Evolutionary conservation across 2,113 vertebrate genomes (phyloP), one percentile per base, ranked within the genome.

Genomic region (Indri indri): DNA sequence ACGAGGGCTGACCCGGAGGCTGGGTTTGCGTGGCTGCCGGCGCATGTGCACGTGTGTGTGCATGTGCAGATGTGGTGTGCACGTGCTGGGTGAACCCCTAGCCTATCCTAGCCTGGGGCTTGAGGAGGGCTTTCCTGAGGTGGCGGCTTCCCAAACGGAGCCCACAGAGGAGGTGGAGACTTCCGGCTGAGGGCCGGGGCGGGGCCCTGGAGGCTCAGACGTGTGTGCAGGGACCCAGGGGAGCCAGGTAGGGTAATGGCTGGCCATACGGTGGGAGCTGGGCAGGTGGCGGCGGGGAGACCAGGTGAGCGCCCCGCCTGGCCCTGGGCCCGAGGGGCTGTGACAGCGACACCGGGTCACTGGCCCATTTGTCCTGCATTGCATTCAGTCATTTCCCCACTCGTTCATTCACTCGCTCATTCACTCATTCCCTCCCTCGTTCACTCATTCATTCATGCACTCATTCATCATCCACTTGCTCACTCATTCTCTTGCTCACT

Each of bases 381-480:
- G 0, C 8, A 5, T 18, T n/a, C 3, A 4, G 27, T 74, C 25
- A 30, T 74, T 30, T 25, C 30, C 25, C 70, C 68, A 37, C 68
- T 63, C 23, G 14, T 1, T 13, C 11, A 25, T 11, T 71, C 37
- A 25, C 2, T 13, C 70, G 13, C 5, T 40, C 22, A 71, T 2
- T 0, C n/a, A 6, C 1, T 79, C 13, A 1, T 16, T 32, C 20
- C 3, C 16, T 22, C 2, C 32, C 0, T 65, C 7, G 2, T 3
- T 27, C 42, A 34, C 5, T 32, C 54, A 2, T 23, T 9, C 57
- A 6, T 10, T n/a, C 22, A 4, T 0, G 6, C 52, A 18, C 10
- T 42, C 25, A 2, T 0, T 18, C 47, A n/a, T 16, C 34, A 65
- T 16, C 7, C 6, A n/a, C 1, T n/a, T 17, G 4, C 4, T n/a